Conservation (phyloP, 2,888 invertebrate species). For the Polyommatus icarus region DNA sequence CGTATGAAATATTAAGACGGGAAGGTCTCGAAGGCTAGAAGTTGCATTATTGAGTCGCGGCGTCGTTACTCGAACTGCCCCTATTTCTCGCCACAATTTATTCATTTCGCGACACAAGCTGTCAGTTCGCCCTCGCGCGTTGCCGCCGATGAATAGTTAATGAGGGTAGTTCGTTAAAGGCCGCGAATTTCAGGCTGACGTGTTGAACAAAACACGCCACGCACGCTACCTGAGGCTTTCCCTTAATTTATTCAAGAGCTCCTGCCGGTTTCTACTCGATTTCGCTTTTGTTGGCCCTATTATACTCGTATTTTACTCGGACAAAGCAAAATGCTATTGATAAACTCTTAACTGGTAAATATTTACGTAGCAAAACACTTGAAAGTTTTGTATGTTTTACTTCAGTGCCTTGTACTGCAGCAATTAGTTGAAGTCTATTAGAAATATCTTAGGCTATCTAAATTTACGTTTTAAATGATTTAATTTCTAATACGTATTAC, state of each 20-base stretch:
- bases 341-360: neutral
- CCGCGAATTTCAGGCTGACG: slow-evolving; percentile 70
- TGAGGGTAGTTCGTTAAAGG: slow-evolving; percentile 71
- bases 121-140: slow-evolving; percentile 71
- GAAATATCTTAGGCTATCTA: too few relatives aligned
- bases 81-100: slow-evolving; percentile 78
- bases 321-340: slow-evolving; percentile 2
- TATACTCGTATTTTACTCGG: slow-evolving; percentile 3
- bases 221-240: slow-evolving; percentile 49
- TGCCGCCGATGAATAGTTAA: slow-evolving; percentile 72
- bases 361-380: neutral
- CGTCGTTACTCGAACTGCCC: slow-evolving; percentile 74
- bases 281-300: slow-evolving; percentile 18
- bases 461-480: neutral
- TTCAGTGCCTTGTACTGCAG: neutral
- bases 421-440: too few relatives aligned
- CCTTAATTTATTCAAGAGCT: slow-evolving; percentile 37
- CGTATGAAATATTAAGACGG: slow-evolving; percentile 33
- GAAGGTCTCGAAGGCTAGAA: slow-evolving; percentile 46
- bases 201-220: slow-evolving; percentile 68
- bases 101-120: slow-evolving; percentile 79
- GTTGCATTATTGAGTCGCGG: slow-evolving; percentile 69
- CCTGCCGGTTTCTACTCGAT: neutral
- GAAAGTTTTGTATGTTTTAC: neutral
- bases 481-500: neutral